A percentile compares a stretch with the other conserved stretches of the same genome.
Conservation (phyloP, 2,888 invertebrate genomes). For the Pristionchus arcanus region DNA sequence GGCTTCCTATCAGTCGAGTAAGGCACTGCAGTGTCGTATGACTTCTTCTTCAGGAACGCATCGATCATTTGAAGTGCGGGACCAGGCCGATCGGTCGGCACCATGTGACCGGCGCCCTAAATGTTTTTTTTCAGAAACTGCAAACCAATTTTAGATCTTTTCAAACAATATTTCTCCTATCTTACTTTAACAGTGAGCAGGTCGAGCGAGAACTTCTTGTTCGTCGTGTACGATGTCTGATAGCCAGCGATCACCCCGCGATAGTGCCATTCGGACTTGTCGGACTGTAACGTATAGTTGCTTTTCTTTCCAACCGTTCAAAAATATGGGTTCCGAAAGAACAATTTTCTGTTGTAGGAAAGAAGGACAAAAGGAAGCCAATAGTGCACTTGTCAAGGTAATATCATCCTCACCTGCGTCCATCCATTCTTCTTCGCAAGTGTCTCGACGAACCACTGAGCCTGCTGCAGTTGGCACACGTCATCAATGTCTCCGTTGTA, state of each 20-base stretch:
- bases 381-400: too few relatives aligned
- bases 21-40: conserved; percentile 63
- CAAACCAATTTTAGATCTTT: too few relatives aligned
- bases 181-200: conserved; percentile 68
- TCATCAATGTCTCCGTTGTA: conserved; percentile 82
- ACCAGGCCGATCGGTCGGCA: conserved; percentile 88
- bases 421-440: conserved; percentile 21
- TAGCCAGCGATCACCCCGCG: conserved; percentile 24
- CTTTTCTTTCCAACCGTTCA: too few relatives aligned
- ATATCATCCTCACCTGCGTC: conserved; percentile 38
- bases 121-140: too few relatives aligned
- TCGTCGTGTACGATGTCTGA: conserved; percentile 56
- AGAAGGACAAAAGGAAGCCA: too few relatives aligned
- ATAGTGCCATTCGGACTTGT: conserved; percentile 27
- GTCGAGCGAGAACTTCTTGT: conserved; percentile 60
- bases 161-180: too few relatives aligned
- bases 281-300: too few relatives aligned
- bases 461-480: conserved; percentile 67
- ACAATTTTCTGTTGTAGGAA: too few relatives aligned
- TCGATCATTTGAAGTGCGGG: conserved; percentile 87
- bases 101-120: conserved; percentile 87
- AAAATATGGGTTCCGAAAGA: too few relatives aligned
- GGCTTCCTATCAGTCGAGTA: conserved; percentile 65
- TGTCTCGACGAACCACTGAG: conserved; percentile 56
- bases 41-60: conserved; percentile 81